Evolutionary conservation across 2,888 invertebrate species (phyloP).

Genomic region (Unio delphinus): DNA sequence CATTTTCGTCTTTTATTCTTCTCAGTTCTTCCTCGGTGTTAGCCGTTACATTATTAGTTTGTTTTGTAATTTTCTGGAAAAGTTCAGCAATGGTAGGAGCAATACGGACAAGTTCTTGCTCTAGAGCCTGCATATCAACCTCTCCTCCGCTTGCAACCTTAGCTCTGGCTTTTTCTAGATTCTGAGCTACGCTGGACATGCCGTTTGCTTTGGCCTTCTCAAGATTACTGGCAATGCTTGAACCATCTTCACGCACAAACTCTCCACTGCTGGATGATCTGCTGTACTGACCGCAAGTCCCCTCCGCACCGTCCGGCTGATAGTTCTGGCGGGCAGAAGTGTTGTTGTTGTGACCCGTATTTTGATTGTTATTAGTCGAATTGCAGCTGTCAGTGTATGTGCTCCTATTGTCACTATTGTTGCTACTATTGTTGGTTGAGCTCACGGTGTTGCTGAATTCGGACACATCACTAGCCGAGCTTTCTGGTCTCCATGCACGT

Average conservation of each 20-base stretch:
- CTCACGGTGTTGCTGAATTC: background rate
- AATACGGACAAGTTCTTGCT: constrained; percentile 43
- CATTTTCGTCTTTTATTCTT: constrained; percentile 45
- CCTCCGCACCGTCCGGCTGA: background rate
- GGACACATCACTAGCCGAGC: constrained; percentile 5
- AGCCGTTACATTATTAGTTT: constrained; percentile 36
- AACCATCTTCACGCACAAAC: background rate
- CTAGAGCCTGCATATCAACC: constrained; percentile 42
- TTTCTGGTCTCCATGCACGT: constrained; percentile 21
- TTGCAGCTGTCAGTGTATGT: background rate
- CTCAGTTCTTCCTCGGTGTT: constrained; percentile 41
- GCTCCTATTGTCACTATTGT: background rate
- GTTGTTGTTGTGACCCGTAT: too few species aligned
- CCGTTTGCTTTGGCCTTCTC: background rate
- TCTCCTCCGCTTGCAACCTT: constrained; percentile 22
- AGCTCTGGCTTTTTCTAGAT: constrained; percentile 5
- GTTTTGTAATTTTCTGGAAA: constrained; percentile 43
- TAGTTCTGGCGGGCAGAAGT: background rate
- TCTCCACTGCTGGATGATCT: constrained; percentile 4
- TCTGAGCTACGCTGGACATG: background rate
- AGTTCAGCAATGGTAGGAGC: constrained; percentile 51
- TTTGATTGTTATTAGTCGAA: background rate
- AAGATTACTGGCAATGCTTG: constrained; percentile 4
- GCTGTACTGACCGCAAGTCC: background rate
- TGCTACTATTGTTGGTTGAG: constrained; percentile 4